Evolutionary conservation across 2,888 invertebrate species (phyloP).

Genomic region (Lycocerus yunnanus): DNA sequence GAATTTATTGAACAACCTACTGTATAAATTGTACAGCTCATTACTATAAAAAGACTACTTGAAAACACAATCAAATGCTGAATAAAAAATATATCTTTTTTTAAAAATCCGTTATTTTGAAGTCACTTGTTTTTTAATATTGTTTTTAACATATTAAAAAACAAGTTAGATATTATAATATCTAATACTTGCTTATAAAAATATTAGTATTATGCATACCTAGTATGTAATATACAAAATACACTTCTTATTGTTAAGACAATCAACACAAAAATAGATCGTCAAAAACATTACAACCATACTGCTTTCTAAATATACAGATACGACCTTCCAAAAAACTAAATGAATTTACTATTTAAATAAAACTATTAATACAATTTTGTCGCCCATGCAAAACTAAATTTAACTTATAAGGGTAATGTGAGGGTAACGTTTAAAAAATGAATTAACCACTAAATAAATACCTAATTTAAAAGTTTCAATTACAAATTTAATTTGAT

Average conservation of each 20-base stretch:
- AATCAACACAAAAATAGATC: neutral
- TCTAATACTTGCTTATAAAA: too few species aligned
- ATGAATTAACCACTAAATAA: too few species aligned
- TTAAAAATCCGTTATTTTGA: too few species aligned
- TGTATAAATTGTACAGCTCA: neutral
- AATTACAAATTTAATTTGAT: too few species aligned
- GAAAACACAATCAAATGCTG: neutral
- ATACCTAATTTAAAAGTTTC: too few species aligned
- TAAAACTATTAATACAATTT: neutral
- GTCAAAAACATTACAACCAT: conserved; percentile 1
- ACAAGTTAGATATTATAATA: too few species aligned
- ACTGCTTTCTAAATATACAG: conserved; percentile 1
- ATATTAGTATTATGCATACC: neutral
- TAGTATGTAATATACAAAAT: neutral
- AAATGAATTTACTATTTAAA: neutral
- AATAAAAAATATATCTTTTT: neutral
- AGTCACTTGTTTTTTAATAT: too few species aligned
- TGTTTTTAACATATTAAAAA: too few species aligned
- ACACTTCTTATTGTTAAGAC: neutral
- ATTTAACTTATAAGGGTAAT: neutral
- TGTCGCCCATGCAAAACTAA: conserved; percentile 2
- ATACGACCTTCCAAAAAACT: conserved; percentile 1
- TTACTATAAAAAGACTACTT: neutral
- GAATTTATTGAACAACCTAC: neutral
- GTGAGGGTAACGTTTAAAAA: neutral